phyloP scores from a whole-genome alignment of 2,888 invertebrate genomes.

The Xestia xanthographa region DNA sequence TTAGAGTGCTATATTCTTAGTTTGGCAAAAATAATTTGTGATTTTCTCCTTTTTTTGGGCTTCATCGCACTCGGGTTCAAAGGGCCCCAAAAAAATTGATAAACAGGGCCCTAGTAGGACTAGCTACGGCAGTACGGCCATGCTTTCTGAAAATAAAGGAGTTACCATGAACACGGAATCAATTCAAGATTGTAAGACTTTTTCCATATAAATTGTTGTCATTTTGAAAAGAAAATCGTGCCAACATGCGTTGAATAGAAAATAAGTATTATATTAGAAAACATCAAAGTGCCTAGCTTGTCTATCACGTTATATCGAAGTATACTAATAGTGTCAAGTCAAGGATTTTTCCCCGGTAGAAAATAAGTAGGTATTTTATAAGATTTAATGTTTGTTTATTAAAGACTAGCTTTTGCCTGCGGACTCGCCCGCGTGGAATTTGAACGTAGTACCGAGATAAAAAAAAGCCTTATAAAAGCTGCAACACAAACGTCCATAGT shows the following conservation, averaged over 20 bases:
- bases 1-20: too few species aligned
- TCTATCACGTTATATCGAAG: background rate
- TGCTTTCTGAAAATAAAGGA: background rate
- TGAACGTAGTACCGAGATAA: too few species aligned
- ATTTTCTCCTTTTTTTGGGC: too few species aligned
- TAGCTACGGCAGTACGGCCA: too few species aligned
- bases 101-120: too few species aligned
- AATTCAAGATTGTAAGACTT: background rate
- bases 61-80: too few species aligned
- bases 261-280: background rate
- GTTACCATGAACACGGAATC: background rate
- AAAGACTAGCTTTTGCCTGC: background rate
- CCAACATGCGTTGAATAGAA: background rate
- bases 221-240: background rate
- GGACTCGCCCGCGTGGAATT: background rate
- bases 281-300: background rate
- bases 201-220: background rate
- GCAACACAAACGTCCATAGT: too few species aligned
- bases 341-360: background rate
- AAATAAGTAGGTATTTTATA: too few species aligned
- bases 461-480: too few species aligned
- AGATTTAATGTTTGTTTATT: background rate
- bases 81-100: too few species aligned
- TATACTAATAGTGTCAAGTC: background rate
- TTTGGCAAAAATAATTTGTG: too few species aligned